Percentiles rank a stretch among this genome's conserved stretches.
These are phyloP conservation scores for Acanthurus lineatus DNA, from an alignment of 2,797 vertebrate species.

Conservation along the genomic window DNA sequence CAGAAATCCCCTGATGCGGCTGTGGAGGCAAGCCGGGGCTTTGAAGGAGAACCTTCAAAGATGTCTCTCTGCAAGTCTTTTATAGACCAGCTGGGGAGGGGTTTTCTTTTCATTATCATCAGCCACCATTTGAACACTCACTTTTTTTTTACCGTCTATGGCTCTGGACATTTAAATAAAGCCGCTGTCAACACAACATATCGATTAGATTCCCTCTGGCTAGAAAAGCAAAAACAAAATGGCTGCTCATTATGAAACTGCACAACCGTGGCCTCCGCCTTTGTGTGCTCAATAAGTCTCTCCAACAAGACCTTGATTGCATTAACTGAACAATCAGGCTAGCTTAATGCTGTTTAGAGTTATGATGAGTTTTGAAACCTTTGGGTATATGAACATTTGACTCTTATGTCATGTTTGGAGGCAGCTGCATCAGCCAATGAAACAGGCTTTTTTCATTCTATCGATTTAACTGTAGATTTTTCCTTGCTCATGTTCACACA, in stretches of 20 bases:
- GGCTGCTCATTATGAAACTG: conserved; percentile 65
- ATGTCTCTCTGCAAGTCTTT: conserved; percentile 93
- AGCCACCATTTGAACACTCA: conserved; percentile 82
- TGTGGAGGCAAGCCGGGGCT: conserved; percentile 88
- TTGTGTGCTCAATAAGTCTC: conserved; percentile 40
- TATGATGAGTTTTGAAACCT: conserved; percentile 20
- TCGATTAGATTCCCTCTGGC: conserved; percentile 69
- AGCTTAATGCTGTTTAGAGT: conserved; percentile 34
- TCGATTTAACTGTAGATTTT: not conserved
- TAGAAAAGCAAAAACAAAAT: conserved; percentile 71
- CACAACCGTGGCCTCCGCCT: conserved; percentile 38
- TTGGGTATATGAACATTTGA: conserved; percentile 19
- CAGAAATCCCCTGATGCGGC: conserved; percentile 93
- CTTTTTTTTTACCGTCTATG: conserved; percentile 44
- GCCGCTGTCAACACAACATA: conserved; percentile 73
- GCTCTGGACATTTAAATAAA: conserved; percentile 75
- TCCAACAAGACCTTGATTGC: conserved; percentile 57
- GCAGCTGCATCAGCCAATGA: not conserved
- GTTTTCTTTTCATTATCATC: conserved; percentile 85
- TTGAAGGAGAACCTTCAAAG: conserved; percentile 99
- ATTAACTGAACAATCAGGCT: conserved; percentile 36
- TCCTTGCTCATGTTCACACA: not conserved
- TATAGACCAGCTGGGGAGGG: conserved; percentile 88
- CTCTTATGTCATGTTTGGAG: not conserved
- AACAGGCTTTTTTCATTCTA: not conserved